These are phyloP conservation scores for Ceratosolen solmsi DNA, from an alignment of 1,140 invertebrate species.

Conservation along the genomic window DNA sequence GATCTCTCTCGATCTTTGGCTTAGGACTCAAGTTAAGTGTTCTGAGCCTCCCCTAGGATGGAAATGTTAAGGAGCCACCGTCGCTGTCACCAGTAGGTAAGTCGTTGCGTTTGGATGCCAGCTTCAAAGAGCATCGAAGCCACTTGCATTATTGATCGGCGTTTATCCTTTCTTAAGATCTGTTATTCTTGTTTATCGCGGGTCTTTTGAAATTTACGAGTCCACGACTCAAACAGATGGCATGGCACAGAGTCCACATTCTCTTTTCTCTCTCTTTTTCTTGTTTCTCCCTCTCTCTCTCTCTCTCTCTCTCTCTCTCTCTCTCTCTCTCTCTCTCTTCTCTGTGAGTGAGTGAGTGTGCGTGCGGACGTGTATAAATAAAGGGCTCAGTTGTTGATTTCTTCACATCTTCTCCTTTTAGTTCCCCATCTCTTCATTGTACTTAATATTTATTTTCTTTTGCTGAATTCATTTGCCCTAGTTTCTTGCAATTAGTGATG, in stretches of 20 bases:
- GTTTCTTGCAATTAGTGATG: conserved; percentile 18
- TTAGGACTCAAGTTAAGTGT: background rate
- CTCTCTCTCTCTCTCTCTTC: too few relatives aligned
- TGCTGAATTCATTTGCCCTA: conserved; percentile 16
- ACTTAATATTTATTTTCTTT: background rate
- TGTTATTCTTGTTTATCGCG: background rate
- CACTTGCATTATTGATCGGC: conserved; percentile 41
- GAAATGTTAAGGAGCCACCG: background rate
- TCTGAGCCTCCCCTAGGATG: background rate
- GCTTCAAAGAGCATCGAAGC: background rate
- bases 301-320: too few relatives aligned
- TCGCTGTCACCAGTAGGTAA: background rate
- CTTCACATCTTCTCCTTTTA: background rate
- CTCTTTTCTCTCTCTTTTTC: background rate
- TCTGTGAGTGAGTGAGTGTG: background rate
- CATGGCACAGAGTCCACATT: background rate
- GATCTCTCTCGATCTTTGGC: background rate
- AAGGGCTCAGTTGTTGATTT: conserved; percentile 10
- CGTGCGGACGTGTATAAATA: background rate
- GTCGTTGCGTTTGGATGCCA: background rate
- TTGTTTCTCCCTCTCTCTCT: background rate
- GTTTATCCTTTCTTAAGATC: too few relatives aligned
- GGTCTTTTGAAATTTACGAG: background rate
- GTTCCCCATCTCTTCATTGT: background rate
- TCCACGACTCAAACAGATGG: background rate